phyloP scores from a whole-genome alignment of 2,888 invertebrate genomes.

The Aelia acuminata region DNA sequence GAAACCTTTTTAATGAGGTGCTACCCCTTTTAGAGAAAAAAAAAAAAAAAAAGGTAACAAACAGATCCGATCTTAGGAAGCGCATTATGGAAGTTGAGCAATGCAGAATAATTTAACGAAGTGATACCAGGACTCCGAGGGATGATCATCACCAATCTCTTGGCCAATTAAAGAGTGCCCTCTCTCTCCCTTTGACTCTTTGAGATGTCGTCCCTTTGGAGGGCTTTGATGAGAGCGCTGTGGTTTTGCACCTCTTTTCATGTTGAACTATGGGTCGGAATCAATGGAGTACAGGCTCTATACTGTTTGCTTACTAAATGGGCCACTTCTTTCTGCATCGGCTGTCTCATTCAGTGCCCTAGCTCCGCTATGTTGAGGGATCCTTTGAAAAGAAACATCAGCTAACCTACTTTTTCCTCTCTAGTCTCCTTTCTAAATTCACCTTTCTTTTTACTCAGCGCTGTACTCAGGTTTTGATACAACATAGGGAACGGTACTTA shows the following conservation, averaged over 20 bases:
- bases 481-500: neutral
- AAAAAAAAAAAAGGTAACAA: neutral
- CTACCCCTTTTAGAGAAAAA: neutral
- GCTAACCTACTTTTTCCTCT: neutral
- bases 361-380: neutral
- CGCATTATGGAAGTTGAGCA: constrained; percentile 45
- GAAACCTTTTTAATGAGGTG: constrained; percentile 18
- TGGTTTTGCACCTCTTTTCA: constrained; percentile 28
- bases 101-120: constrained; percentile 57
- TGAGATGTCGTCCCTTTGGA: neutral
- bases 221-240: neutral
- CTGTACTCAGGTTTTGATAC: neutral
- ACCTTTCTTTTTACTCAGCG: neutral
- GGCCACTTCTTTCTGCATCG: neutral
- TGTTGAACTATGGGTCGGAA: neutral
- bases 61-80: constrained; percentile 4
- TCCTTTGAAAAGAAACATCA: constrained; percentile 21
- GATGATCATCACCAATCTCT: constrained; percentile 15
- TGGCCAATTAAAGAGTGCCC: constrained; percentile 23
- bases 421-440: neutral
- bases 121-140: neutral
- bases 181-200: constrained; percentile 1
- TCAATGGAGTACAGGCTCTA: neutral
- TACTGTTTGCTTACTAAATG: constrained; percentile 23
- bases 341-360: neutral